A percentile compares a stretch with the other conserved stretches of the same genome.
Conservation (phyloP, 2,888 invertebrate genomes). For the Nycteola revayana region DNA sequence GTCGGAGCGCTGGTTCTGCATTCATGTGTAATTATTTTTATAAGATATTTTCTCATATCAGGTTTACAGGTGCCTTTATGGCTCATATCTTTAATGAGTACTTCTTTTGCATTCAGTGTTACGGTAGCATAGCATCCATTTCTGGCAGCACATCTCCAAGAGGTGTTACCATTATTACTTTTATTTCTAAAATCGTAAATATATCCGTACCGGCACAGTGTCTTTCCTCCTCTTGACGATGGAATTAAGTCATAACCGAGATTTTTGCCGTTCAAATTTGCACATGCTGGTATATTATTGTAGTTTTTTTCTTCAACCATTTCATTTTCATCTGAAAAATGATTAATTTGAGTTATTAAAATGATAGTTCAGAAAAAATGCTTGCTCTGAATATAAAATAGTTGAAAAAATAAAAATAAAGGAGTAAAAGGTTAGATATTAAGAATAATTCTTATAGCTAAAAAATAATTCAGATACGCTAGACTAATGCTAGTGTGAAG, state of each 20-base stretch:
- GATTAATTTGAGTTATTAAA: too few relatives aligned
- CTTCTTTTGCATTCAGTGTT: neutral
- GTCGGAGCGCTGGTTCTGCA: neutral
- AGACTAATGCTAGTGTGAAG: too few relatives aligned
- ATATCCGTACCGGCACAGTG: neutral
- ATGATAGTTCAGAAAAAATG: too few relatives aligned
- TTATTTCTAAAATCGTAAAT: neutral
- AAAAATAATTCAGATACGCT: too few relatives aligned
- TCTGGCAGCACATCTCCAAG: neutral
- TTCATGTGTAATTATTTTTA: neutral
- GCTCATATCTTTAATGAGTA: neutral
- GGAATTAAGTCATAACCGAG: conserved; percentile 11
- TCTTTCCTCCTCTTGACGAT: conserved; percentile 17
- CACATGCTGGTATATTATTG: too few relatives aligned
- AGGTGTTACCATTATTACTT: neutral
- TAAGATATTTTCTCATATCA: neutral
- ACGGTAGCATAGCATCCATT: neutral
- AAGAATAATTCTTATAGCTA: too few relatives aligned
- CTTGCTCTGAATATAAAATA: too few relatives aligned
- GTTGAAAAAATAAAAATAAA: too few relatives aligned
- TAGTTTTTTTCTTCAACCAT: too few relatives aligned
- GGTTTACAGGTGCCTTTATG: neutral
- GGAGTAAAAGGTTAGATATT: too few relatives aligned
- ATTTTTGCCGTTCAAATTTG: too few relatives aligned
- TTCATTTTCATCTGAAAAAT: too few relatives aligned